These are phyloP conservation scores for Clarias gariepinus DNA, from an alignment of 2,113 vertebrate species.

Conservation along the genomic window DNA sequence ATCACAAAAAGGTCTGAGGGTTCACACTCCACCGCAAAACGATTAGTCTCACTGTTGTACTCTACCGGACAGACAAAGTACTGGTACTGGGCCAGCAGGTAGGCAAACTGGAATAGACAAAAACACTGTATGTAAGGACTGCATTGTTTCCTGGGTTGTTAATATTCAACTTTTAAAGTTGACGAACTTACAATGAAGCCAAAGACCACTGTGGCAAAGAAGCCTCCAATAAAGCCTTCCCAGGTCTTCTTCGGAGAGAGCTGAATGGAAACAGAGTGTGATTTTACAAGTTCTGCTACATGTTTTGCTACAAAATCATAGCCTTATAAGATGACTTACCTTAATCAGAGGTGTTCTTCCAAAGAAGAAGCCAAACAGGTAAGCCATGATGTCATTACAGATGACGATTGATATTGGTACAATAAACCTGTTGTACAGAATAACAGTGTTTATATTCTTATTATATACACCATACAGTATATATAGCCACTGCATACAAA, in stretches of 20 bases:
- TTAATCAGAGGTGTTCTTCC: slow-evolving; percentile 96
- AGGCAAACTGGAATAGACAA: slow-evolving; percentile 79
- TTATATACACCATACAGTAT: not conserved
- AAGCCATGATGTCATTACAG: slow-evolving; percentile 96
- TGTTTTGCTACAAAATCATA: not conserved
- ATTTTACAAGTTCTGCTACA: not conserved
- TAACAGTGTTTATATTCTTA: slow-evolving; percentile 8
- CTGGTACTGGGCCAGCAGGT: slow-evolving; percentile 86
- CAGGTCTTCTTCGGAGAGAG: slow-evolving; percentile 98
- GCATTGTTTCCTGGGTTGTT: not conserved
- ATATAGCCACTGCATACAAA: not conserved
- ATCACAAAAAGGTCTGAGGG: slow-evolving; percentile 89
- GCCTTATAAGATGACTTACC: slow-evolving; percentile 68
- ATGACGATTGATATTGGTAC: slow-evolving; percentile 97
- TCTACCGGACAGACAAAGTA: slow-evolving; percentile 95
- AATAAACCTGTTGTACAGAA: slow-evolving; percentile 82
- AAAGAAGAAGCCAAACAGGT: slow-evolving; percentile 98
- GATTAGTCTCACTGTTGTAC: slow-evolving; percentile 87
- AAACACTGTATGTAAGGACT: not conserved
- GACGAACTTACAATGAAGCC: slow-evolving; percentile 88
- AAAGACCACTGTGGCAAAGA: slow-evolving; percentile 92
- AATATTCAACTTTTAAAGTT: not conserved
- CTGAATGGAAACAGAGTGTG: slow-evolving; percentile 63
- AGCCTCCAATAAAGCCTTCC: slow-evolving; percentile 98
- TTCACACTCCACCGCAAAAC: slow-evolving; percentile 88